Conservation (phyloP, 2,888 invertebrate genomes). For the Diaprepes abbreviatus region DNA sequence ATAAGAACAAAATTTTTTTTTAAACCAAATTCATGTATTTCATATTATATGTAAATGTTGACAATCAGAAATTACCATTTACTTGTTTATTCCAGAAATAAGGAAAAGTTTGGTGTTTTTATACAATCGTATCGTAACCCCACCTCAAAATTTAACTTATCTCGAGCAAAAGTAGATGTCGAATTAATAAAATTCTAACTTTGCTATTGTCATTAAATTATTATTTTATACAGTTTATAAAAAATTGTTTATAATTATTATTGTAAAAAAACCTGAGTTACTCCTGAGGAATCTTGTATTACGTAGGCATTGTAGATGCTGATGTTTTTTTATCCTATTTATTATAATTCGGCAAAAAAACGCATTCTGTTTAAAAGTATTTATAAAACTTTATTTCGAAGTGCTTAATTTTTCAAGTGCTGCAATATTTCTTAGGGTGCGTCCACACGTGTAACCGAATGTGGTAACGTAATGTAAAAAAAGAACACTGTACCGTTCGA, state of each 20-base stretch:
- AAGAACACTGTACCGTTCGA: too few relatives aligned
- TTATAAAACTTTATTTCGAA: too few relatives aligned
- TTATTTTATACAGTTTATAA: slow-evolving; percentile 7
- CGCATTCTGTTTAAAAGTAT: slow-evolving; percentile 9
- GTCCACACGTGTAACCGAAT: too few relatives aligned
- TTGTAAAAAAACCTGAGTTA: slow-evolving; percentile 64
- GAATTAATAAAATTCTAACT: slow-evolving; percentile 5
- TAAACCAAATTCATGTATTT: too few relatives aligned
- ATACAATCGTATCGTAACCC: not conserved
- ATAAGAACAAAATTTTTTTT: too few relatives aligned
- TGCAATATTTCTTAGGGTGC: too few relatives aligned
- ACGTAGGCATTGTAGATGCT: slow-evolving; percentile 55
- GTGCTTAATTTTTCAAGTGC: too few relatives aligned
- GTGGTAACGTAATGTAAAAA: too few relatives aligned
- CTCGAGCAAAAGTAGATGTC: not conserved
- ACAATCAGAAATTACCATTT: too few relatives aligned
- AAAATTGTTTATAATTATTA: slow-evolving; percentile 28
- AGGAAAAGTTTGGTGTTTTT: too few relatives aligned
- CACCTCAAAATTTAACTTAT: not conserved
- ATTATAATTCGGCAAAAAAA: not conserved
- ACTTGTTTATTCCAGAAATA: too few relatives aligned
- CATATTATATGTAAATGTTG: too few relatives aligned
- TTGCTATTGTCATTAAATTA: not conserved
- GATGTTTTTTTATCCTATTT: slow-evolving; percentile 49
- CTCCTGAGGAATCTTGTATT: slow-evolving; percentile 66